These are phyloP conservation scores for Frieseomelitta varia DNA, from an alignment of 1,140 invertebrate species.

Conservation along the genomic window DNA sequence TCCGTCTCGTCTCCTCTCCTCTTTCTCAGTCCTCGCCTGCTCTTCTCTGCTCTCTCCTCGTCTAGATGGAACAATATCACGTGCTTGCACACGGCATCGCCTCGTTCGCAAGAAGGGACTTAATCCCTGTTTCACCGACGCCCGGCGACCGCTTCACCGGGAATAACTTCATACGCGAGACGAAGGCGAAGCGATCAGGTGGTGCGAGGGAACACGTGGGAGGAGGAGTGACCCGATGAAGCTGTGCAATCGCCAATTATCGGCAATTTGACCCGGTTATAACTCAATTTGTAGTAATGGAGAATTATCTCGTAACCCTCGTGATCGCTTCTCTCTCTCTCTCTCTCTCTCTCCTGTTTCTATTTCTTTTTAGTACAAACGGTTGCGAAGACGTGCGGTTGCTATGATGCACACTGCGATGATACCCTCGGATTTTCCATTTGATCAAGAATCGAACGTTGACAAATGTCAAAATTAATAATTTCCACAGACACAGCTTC, in stretches of 20 bases:
- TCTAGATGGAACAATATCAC: not conserved
- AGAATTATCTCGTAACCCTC: slow-evolving; percentile 28
- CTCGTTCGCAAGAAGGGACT: not conserved
- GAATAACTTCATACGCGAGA: slow-evolving; percentile 69
- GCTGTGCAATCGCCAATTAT: slow-evolving; percentile 77
- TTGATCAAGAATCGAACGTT: too few species aligned
- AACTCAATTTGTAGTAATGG: slow-evolving; percentile 79
- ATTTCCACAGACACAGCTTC: too few species aligned
- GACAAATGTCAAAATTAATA: too few species aligned
- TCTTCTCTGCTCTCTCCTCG: not conserved
- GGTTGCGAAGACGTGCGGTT: too few species aligned
- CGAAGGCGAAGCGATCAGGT: slow-evolving; percentile 5
- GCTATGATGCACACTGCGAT: too few species aligned
- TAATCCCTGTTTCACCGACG: slow-evolving; percentile 1
- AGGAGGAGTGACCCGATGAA: slow-evolving; percentile 64
- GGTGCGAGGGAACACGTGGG: slow-evolving; percentile 21
- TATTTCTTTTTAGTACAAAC: not conserved
- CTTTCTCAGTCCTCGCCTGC: not conserved
- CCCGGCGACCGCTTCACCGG: slow-evolving; percentile 48
- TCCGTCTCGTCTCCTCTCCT: not conserved
- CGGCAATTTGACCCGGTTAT: slow-evolving; percentile 78
- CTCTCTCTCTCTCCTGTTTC: too few species aligned
- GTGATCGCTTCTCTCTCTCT: not conserved
- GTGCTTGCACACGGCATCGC: not conserved
- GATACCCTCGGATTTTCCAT: too few species aligned